These are phyloP conservation scores for Macrophya alboannulata DNA, from an alignment of 2,888 invertebrate species.

Conservation along the genomic window DNA sequence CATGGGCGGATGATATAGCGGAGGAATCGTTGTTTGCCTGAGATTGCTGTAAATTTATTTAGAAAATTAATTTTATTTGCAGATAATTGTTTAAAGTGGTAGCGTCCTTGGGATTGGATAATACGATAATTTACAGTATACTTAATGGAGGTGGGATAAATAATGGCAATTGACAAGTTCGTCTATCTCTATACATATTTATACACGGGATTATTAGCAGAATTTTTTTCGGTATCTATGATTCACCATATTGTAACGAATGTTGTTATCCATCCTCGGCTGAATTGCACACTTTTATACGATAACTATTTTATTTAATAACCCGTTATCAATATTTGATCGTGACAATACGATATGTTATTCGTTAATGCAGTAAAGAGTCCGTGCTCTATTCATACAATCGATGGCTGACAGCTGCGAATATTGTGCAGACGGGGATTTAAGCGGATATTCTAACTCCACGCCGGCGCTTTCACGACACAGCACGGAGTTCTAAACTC, in stretches of 20 bases:
- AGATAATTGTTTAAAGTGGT: background rate
- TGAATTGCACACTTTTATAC: constrained; percentile 57
- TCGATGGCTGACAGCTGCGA: constrained; percentile 76
- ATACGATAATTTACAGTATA: background rate
- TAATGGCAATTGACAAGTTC: background rate
- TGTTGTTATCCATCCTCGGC: constrained; percentile 66
- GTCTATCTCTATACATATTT: background rate
- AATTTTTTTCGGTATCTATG: background rate
- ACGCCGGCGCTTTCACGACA: constrained; percentile 16
- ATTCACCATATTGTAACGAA: constrained; percentile 70
- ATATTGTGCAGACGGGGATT: constrained; percentile 67
- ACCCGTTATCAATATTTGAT: constrained; percentile 28
- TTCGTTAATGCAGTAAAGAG: constrained; percentile 64
- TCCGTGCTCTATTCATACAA: constrained; percentile 65
- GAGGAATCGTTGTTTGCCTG: constrained; percentile 65
- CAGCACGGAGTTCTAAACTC: constrained; percentile 33
- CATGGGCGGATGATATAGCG: constrained; percentile 62
- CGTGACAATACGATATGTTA: constrained; percentile 52
- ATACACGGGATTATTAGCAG: background rate
- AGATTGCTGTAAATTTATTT: constrained; percentile 62
- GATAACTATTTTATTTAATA: constrained; percentile 50
- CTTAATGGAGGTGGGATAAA: background rate
- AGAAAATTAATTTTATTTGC: background rate
- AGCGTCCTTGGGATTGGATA: background rate
- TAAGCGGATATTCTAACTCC: background rate